phyloP scores from a whole-genome alignment of 2,888 invertebrate species.

The Oscheius myriophilus region DNA sequence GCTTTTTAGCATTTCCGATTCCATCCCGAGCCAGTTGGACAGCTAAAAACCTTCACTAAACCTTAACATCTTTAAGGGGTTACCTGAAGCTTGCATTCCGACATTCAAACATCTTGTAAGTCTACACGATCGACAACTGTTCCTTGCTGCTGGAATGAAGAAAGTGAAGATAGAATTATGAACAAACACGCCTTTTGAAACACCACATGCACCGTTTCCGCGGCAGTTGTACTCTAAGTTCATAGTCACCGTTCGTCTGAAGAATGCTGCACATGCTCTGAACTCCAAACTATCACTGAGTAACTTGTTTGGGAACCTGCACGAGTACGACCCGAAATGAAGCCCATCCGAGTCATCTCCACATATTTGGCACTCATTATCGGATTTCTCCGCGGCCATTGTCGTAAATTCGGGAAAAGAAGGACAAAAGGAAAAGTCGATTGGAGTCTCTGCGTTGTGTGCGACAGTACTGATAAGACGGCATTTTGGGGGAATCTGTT shows the following conservation, averaged over 20 bases:
- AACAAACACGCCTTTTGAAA: conserved; percentile 56
- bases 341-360: conserved; percentile 25
- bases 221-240: conserved; percentile 61
- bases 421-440: conserved; percentile 2
- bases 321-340: conserved; percentile 27
- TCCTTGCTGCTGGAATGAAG: conserved; percentile 58
- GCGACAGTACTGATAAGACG: conserved; percentile 22
- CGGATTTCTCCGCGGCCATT: conserved; percentile 2
- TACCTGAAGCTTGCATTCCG: conserved; percentile 62
- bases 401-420: too few relatives aligned
- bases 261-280: conserved; percentile 63
- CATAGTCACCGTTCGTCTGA: conserved; percentile 65
- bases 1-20: conserved; percentile 29
- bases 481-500: neutral
- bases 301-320: conserved; percentile 3
- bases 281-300: neutral
- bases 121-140: conserved; percentile 66
- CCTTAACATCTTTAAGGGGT: too few relatives aligned
- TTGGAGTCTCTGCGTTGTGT: conserved; percentile 24
- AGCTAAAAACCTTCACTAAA: conserved; percentile 37
- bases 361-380: conserved; percentile 21
- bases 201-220: conserved; percentile 49
- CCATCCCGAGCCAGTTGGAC: conserved; percentile 64
- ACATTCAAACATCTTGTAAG: conserved; percentile 59
- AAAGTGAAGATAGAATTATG: too few relatives aligned